Conservation (phyloP, 2,113 vertebrate species). For the Aphelocoma coerulescens region DNA sequence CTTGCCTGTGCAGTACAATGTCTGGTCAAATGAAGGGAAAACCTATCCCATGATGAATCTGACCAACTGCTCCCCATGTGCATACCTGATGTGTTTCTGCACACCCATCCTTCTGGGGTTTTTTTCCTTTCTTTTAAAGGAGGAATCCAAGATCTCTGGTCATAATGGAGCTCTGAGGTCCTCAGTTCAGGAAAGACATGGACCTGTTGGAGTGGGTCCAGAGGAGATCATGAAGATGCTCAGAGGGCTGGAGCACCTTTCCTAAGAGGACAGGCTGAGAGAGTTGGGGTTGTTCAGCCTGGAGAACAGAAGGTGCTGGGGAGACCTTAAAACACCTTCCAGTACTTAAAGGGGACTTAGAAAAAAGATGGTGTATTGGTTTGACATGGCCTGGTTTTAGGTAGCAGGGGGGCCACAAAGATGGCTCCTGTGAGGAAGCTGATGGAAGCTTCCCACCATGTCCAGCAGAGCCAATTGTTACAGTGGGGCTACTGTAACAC, state of each 20-base stretch:
- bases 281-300: neutral
- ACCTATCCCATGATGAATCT: neutral
- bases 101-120: neutral
- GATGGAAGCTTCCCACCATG: no score
- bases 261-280: neutral
- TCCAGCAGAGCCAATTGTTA: no score
- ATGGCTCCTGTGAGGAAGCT: no score
- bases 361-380: no score
- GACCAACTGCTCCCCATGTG: neutral
- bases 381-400: no score
- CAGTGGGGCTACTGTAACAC: no score
- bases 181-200: neutral
- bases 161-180: neutral
- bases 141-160: neutral
- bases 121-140: neutral
- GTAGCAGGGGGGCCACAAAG: no score
- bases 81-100: fast-evolving
- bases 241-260: neutral
- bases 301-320: neutral
- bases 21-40: neutral
- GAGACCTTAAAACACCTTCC: neutral
- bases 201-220: neutral
- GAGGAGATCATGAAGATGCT: neutral
- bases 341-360: no score
- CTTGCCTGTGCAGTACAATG: fast-evolving